Base-by-base conservation (phyloP, 2,888 invertebrate genomes). In the Busseola fusca region DNA sequence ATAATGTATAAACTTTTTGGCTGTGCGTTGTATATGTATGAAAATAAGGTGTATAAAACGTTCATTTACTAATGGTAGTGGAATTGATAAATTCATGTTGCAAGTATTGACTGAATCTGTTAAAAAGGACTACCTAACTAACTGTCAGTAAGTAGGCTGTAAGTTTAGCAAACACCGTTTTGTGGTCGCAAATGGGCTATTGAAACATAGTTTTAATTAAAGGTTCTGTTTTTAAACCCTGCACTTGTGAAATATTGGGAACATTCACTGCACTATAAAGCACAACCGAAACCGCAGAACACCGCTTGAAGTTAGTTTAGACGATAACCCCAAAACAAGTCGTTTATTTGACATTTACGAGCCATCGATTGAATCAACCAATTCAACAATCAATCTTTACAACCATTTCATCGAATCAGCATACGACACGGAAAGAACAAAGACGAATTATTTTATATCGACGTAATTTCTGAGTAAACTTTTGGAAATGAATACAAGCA, bases 21-120 rank as follows among this genome's bases (percentile, higher is more conserved):
- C 79, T 80, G 81, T 64, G 82, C 81, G 72, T 45, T 16, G n/a
- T 57, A 50, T n/a, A 42, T 30, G 0, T 58, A 6, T 25, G n/a
- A n/a, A n/a, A n/a, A 18, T 40, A 12, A 18, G 16, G n/a, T 45
- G n/a, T 59, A 42, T 18, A 18, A 30, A 57, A 48, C 6, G 14
- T 27, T 27, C 18, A 18, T 42, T 27, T 21, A 45, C 12, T 21
- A 3, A n/a, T 10, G 9, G 16, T 21, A 30, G 0, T 58, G 10
- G 6, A 30, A 73, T 73, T 64, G 9, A 30, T 18, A 30, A 25
- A 45, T 21, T 40, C 10, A 21, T 48, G 25, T 57, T 48, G 45
- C n/a, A 62, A 60, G 27, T 48, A 45, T 59, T 66, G 14, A 52
- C 48, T 14, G 16, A n/a, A 59, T 42, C n/a, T 45, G 12, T 16